phyloP scores from a whole-genome alignment of 2,888 invertebrate species.

The Siphonodentalium dalli region DNA sequence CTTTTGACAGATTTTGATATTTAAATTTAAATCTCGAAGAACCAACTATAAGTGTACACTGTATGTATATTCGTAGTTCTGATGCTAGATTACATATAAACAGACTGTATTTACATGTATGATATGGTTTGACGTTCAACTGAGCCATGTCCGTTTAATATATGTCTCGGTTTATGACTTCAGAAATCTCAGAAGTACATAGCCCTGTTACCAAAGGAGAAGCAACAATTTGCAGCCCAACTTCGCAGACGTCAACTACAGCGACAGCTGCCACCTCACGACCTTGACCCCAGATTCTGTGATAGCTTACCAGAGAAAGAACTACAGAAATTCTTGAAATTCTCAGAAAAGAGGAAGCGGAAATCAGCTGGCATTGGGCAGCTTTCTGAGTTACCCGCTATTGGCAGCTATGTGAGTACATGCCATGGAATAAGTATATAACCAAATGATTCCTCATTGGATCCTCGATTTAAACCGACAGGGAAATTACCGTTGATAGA shows the following conservation, averaged over 20 bases:
- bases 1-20: too few relatives aligned
- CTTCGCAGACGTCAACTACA: slow-evolving; percentile 49
- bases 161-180: too few relatives aligned
- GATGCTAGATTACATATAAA: too few relatives aligned
- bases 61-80: too few relatives aligned
- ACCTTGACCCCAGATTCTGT: slow-evolving; percentile 51
- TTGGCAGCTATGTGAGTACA: slow-evolving; percentile 30
- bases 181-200: slow-evolving; percentile 54
- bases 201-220: slow-evolving; percentile 51
- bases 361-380: slow-evolving; percentile 50
- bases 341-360: slow-evolving; percentile 41
- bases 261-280: slow-evolving; percentile 49
- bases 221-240: slow-evolving; percentile 51
- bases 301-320: slow-evolving; percentile 46
- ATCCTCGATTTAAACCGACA: too few relatives aligned
- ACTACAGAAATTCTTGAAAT: slow-evolving; percentile 48
- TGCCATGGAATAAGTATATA: neutral
- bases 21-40: too few relatives aligned
- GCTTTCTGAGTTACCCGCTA: slow-evolving; percentile 42
- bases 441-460: too few relatives aligned
- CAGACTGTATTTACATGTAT: too few relatives aligned
- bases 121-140: too few relatives aligned
- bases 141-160: too few relatives aligned
- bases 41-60: too few relatives aligned
- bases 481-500: too few relatives aligned